Percentiles rank a stretch among this genome's conserved stretches.
Evolutionary conservation across 2,797 vertebrate species (phyloP).

Genomic region (Aselliscus stoliczkanus): DNA sequence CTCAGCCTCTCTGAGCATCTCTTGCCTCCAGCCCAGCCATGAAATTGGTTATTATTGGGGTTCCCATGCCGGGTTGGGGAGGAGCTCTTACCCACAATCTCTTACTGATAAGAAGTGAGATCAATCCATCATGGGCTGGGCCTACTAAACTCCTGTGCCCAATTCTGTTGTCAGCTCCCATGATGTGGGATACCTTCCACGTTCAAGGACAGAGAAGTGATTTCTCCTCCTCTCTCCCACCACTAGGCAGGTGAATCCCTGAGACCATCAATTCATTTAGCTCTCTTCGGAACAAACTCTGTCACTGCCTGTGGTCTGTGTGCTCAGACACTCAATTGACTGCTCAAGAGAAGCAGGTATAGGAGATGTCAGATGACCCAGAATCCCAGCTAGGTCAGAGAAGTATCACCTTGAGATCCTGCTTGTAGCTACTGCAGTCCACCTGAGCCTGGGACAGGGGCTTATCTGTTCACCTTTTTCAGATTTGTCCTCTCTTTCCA

Average conservation of each 20-base stretch:
- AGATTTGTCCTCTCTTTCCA: too few relatives aligned
- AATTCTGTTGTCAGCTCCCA: neutral
- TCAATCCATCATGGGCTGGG: neutral
- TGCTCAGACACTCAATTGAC: neutral
- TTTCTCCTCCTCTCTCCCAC: neutral
- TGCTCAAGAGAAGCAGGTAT: neutral
- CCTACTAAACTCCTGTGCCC: too few relatives aligned
- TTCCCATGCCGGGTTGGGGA: neutral
- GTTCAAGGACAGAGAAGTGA: neutral
- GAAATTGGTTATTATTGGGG: accelerated
- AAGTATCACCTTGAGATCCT: too few relatives aligned
- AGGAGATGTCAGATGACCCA: neutral
- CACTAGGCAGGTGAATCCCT: neutral
- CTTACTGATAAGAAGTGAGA: neutral
- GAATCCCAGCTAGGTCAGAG: too few relatives aligned
- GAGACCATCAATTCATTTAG: too few relatives aligned
- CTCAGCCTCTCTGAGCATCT: too few relatives aligned
- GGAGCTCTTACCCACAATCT: accelerated
- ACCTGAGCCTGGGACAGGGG: too few relatives aligned
- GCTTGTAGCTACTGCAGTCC: too few relatives aligned
- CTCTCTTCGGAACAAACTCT: too few relatives aligned
- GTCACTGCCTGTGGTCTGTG: neutral
- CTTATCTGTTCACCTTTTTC: too few relatives aligned
- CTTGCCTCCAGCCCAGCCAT: neutral
- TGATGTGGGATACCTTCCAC: too few relatives aligned